A percentile compares a stretch with the other conserved stretches of the same genome.
These are phyloP conservation scores for Hemicentrotus pulcherrimus DNA, from an alignment of 35 echinoderm and acorn worm species.

Conservation along the genomic window DNA sequence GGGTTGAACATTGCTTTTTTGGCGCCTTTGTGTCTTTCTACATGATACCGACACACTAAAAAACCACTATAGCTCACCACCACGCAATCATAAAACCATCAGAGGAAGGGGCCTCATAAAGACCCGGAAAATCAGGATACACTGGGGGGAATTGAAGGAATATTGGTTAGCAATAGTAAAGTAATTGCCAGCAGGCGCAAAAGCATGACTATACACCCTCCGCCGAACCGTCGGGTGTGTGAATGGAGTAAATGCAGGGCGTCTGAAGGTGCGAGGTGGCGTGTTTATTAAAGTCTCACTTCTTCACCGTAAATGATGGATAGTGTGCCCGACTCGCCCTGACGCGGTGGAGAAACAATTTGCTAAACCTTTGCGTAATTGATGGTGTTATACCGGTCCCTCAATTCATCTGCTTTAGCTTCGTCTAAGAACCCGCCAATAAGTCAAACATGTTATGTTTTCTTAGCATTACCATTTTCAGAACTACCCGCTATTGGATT, in stretches of 20 bases:
- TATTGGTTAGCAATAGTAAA: slow-evolving; percentile 3
- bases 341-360: slow-evolving; percentile 1
- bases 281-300: neutral
- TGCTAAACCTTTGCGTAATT: slow-evolving; percentile 13
- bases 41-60: neutral
- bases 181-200: neutral
- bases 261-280: neutral
- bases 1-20: neutral
- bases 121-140: slow-evolving; percentile 9
- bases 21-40: neutral
- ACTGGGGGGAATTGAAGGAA: neutral
- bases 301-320: neutral
- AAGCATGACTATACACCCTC: neutral
- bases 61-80: neutral
- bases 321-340: neutral
- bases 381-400: neutral
- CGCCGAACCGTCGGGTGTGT: neutral
- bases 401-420: neutral
- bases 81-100: neutral
- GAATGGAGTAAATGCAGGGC: neutral
- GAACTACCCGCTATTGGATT: neutral
- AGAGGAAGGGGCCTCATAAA: neutral
- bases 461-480: neutral
- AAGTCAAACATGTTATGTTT: neutral
- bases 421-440: neutral